Conservation (phyloP, 2,888 invertebrate genomes). For the Rambutsinella grinnellia region DNA sequence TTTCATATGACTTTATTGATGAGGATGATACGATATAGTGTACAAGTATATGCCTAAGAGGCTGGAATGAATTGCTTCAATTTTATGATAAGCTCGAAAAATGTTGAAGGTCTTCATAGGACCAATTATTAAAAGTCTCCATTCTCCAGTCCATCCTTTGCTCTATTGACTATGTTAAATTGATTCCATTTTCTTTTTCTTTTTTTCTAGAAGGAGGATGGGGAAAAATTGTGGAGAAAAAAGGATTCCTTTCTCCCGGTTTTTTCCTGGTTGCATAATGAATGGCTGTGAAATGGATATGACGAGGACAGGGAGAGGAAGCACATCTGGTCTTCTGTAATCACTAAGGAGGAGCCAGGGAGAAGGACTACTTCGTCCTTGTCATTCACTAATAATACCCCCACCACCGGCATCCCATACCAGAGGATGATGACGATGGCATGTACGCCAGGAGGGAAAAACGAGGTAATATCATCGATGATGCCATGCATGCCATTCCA, state of each 20-base stretch:
- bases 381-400: slow-evolving; percentile 39
- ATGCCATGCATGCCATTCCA: slow-evolving; percentile 1
- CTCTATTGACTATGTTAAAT: not conserved
- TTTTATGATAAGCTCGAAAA: too few species aligned
- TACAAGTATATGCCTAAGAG: too few species aligned
- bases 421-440: slow-evolving; percentile 7
- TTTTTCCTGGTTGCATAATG: not conserved
- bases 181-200: not conserved
- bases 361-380: slow-evolving; percentile 30
- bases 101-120: too few species aligned
- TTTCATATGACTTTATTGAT: too few species aligned
- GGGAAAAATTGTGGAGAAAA: not conserved
- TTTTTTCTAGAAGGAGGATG: not conserved
- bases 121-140: too few species aligned
- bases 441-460: slow-evolving; percentile 14
- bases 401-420: not conserved
- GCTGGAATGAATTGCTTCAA: too few species aligned
- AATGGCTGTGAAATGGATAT: not conserved
- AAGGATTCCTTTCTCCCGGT: not conserved
- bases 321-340: slow-evolving; percentile 15
- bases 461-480: slow-evolving; percentile 27
- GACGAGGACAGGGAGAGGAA: slow-evolving; percentile 10
- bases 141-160: not conserved
- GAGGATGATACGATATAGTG: too few species aligned
- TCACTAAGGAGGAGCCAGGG: slow-evolving; percentile 21